phyloP scores from a whole-genome alignment of 2,113 vertebrate species.

The Lamprotornis superbus region DNA sequence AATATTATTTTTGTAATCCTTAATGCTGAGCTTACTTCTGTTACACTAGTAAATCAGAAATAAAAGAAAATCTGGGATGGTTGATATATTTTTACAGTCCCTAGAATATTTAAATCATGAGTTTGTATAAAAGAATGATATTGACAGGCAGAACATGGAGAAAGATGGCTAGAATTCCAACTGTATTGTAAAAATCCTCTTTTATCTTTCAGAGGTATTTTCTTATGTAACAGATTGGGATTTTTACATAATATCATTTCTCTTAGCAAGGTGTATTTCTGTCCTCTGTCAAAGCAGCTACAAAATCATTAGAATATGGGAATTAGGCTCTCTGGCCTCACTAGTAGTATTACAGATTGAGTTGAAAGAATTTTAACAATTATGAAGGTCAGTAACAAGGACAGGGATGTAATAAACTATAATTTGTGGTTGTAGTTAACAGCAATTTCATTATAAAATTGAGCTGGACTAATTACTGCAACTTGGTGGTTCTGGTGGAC shows the following conservation, averaged over 20 bases:
- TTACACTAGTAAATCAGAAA: neutral
- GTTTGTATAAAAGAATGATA: neutral
- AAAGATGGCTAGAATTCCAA: neutral
- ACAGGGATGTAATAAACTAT: fast-evolving
- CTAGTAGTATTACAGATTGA: neutral
- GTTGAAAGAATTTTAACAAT: neutral
- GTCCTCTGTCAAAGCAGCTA: neutral
- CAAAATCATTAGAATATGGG: neutral
- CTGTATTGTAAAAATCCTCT: neutral
- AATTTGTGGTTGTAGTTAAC: neutral
- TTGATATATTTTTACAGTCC: neutral
- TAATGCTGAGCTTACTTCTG: neutral
- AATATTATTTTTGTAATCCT: neutral
- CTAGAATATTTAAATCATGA: neutral
- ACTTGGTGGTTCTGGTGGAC: neutral
- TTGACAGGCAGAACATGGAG: neutral
- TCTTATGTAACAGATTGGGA: fast-evolving
- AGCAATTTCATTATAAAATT: neutral
- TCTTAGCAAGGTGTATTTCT: neutral
- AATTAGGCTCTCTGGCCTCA: neutral
- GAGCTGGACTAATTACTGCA: neutral
- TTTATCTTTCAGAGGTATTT: neutral
- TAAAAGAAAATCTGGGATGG: neutral
- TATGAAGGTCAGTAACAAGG: neutral
- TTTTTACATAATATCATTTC: neutral